These are phyloP conservation scores for Chloroceryle amazona DNA, from an alignment of 2,797 vertebrate genomes.

Conservation along the genomic window DNA sequence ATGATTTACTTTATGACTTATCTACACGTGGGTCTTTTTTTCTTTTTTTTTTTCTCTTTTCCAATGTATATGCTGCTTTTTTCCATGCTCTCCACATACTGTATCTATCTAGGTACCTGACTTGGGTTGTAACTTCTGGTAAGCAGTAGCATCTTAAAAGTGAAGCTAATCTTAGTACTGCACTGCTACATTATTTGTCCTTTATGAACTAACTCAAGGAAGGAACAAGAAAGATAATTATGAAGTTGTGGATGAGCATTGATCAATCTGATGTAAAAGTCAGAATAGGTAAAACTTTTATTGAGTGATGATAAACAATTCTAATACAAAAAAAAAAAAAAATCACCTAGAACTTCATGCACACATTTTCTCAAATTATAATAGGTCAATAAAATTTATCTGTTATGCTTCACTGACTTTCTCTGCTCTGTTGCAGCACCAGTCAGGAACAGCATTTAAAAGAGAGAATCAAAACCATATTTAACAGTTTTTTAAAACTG, in stretches of 20 bases:
- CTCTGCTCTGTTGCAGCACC: neutral
- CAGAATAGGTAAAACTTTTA: neutral
- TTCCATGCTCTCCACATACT: no score
- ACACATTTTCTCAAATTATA: neutral
- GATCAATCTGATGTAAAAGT: neutral
- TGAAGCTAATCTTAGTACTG: neutral
- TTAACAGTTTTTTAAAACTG: neutral
- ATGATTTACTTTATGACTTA: no score
- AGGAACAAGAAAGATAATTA: neutral
- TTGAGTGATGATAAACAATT: neutral
- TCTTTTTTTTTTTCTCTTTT: no score
- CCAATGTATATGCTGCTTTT: no score
- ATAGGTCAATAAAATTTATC: neutral
- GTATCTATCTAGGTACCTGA: no score
- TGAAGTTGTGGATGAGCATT: neutral
- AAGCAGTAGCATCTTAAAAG: no score
- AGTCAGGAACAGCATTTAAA: neutral
- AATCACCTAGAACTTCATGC: neutral
- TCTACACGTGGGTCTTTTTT: no score
- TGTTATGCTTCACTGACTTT: neutral
- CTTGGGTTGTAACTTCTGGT: no score
- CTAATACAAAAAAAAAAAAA: neutral
- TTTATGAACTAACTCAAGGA: neutral
- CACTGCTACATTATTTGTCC: neutral
- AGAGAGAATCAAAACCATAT: neutral